Percentiles rank a stretch among this genome's conserved stretches.
Conservation (phyloP, 2,113 vertebrate species). For the Scartelaos histophorus region DNA sequence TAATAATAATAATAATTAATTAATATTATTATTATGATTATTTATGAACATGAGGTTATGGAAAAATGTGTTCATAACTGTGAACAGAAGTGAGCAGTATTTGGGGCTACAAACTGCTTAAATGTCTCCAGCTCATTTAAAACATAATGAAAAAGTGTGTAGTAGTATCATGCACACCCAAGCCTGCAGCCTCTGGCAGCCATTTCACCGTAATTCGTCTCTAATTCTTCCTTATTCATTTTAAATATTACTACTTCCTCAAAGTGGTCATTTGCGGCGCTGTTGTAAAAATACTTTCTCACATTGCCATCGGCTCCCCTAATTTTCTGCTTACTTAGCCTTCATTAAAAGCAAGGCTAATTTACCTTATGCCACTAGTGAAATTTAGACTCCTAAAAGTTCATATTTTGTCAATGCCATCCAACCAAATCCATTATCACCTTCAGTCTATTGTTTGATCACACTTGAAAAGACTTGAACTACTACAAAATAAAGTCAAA, state of each 20-base stretch:
- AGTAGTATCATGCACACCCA: constrained; percentile 21
- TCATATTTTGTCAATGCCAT: not conserved
- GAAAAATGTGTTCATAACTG: not conserved
- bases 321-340: constrained; percentile 22
- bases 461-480: not conserved
- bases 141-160: constrained; percentile 39
- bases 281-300: constrained; percentile 13
- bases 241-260: constrained; percentile 17
- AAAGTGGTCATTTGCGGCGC: constrained; percentile 15
- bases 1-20: too few relatives aligned
- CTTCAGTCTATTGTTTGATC: not conserved
- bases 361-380: not conserved
- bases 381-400: not conserved
- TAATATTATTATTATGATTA: too few relatives aligned
- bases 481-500: not conserved
- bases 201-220: constrained; percentile 26
- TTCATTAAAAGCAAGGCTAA: constrained; percentile 11
- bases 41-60: not conserved
- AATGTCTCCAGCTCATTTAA: constrained; percentile 28
- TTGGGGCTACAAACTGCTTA: constrained; percentile 31
- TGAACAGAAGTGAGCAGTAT: constrained; percentile 17
- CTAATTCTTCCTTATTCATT: constrained; percentile 31
- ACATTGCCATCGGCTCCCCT: not conserved
- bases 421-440: not conserved
- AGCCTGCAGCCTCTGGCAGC: constrained; percentile 17